Conservation (phyloP, 2,113 vertebrate species). For the Scartelaos histophorus region DNA sequence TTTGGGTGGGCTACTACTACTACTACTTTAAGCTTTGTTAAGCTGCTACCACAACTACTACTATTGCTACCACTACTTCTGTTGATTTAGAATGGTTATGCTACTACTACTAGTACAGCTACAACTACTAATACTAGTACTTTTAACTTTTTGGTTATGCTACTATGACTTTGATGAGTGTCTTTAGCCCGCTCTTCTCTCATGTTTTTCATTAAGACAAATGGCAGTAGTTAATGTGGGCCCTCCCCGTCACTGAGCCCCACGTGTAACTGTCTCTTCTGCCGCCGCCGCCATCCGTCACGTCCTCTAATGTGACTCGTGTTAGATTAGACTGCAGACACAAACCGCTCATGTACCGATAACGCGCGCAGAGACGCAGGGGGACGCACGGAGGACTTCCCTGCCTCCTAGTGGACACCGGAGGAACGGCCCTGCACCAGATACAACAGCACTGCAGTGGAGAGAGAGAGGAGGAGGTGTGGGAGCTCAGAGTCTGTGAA, state of each 20-base stretch:
- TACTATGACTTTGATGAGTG: too few species aligned
- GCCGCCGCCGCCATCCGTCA: constrained; percentile 6
- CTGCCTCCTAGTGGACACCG: constrained; percentile 72
- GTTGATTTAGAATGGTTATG: too few species aligned
- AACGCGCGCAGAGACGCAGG: background rate
- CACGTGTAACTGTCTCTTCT: constrained; percentile 14
- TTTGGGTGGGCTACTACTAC: too few species aligned
- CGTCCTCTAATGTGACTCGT: background rate
- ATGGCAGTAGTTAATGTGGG: background rate
- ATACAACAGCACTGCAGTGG: background rate
- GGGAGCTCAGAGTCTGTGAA: too few species aligned
- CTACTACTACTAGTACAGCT: too few species aligned
- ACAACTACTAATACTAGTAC: background rate
- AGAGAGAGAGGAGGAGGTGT: too few species aligned
- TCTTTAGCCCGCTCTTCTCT: too few species aligned
- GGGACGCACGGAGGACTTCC: constrained; percentile 28
- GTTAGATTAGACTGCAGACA: background rate
- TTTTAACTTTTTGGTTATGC: background rate
- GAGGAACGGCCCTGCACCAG: background rate
- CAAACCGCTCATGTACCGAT: background rate
- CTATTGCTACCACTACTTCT: too few species aligned
- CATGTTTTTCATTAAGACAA: background rate
- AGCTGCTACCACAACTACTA: too few species aligned
- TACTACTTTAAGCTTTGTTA: too few species aligned
- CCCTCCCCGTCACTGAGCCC: background rate